Evolutionary conservation across 2,113 vertebrate species (phyloP).

Genomic region (Bos indicus): DNA sequence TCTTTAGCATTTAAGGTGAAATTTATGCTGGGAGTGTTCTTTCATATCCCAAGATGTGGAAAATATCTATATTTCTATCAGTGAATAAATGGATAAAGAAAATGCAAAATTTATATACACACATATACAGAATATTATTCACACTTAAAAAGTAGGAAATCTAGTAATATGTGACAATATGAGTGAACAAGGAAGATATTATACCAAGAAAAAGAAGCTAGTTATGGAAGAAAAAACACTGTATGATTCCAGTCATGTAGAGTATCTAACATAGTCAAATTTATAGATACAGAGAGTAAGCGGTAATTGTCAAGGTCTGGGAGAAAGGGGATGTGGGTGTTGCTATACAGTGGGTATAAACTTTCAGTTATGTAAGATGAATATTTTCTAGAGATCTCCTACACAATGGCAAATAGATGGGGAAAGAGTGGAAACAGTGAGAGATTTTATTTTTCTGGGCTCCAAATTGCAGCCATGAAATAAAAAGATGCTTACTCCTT

Average conservation of each 20-base stretch:
- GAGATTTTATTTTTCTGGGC: accelerated
- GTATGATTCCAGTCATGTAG: neutral
- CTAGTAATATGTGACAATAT: neutral
- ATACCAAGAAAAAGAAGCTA: neutral
- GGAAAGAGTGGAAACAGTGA: neutral
- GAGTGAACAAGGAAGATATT: neutral
- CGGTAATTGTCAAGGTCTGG: neutral
- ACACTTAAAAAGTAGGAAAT: neutral
- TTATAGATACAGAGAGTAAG: neutral
- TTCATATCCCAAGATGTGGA: neutral
- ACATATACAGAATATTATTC: neutral
- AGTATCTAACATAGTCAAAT: neutral
- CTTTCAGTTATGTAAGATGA: neutral
- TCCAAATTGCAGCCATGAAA: neutral
- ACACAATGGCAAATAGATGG: neutral
- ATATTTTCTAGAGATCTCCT: neutral
- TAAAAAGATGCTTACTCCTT: neutral
- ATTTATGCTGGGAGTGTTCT: neutral
- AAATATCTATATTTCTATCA: neutral
- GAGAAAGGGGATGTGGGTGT: neutral
- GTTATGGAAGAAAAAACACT: neutral
- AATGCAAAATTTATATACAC: neutral
- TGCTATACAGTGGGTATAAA: neutral
- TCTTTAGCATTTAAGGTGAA: neutral
- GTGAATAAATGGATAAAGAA: neutral